Evolutionary conservation across 1,140 invertebrate species (phyloP), one percentile per base, ranked within the genome.

Genomic region (Papilio aristodemus): DNA sequence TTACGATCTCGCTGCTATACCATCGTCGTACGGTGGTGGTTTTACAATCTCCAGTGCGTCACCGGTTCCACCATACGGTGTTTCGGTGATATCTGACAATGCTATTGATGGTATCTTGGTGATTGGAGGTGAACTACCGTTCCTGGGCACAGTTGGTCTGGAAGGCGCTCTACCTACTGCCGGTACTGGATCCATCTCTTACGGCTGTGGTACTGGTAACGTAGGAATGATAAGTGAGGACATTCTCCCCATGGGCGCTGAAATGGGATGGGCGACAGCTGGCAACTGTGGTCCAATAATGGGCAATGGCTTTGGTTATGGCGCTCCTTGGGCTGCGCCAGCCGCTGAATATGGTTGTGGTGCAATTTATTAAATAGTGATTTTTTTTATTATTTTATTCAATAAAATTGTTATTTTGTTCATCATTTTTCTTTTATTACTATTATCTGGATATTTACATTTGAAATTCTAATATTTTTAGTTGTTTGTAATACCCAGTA

Each of bases 91-190:
- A 11, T 77, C 78, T 2, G 75, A 79, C 0, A 74, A 77, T 19
- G 70, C 57, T 7, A 71, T 79, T n/a, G 80, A 80, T 50, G 80
- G 80, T 1, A 66, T 74, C 4, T 43, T 83, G 0, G 58, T 70
- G 14, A 72, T 83, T 0, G 67, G 27, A 43, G 83, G 83, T 4
- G 62, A 76, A 13, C 25, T 86, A 25, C 84, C 84, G 4, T 82
- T 84, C 74, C 41, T 84, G 5, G 76, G 76, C 11, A 70, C 79
- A n/a, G 76, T 85, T 5, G 72, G 71, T n/a, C 36, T 85, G 37
- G 76, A 83, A 38, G 84, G 81, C 0, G 68, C 75, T 9, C 36
- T 85, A 7, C 73, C 79, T 14, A 71, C 75, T 4, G 27, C 50
- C 38, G 83, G 83, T 0, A n/a, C 64, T 32, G 80, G 75, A 10